Conservation (phyloP, 2,113 vertebrate genomes). For the Ariopsis seemanni region DNA sequence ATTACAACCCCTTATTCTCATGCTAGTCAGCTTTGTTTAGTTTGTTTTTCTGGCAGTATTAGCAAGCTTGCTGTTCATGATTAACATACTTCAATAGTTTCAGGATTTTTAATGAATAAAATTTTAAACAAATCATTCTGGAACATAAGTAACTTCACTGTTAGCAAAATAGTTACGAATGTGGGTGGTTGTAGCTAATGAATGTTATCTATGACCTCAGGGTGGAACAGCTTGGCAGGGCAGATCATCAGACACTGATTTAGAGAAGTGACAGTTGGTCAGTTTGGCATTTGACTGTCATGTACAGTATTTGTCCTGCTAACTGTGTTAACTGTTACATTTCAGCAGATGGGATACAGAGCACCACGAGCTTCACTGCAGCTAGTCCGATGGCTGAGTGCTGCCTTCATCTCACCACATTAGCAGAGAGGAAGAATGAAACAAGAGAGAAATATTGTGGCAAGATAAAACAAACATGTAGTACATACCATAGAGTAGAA, state of each 20-base stretch:
- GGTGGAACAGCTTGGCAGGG: neutral
- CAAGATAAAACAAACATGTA: neutral
- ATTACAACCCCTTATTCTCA: neutral
- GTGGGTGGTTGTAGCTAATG: neutral
- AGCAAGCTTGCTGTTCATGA: neutral
- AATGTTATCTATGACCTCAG: neutral
- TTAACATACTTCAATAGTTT: neutral
- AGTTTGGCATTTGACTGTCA: neutral
- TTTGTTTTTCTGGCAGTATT: neutral
- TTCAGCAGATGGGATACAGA: constrained; percentile 8
- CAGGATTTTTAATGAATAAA: neutral
- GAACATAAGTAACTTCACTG: neutral
- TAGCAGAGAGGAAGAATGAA: neutral
- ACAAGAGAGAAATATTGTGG: neutral
- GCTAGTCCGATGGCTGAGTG: constrained; percentile 24
- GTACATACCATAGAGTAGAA: neutral
- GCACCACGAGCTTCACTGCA: neutral
- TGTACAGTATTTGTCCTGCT: constrained; percentile 28
- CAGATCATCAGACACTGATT: neutral
- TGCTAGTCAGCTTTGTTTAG: neutral
- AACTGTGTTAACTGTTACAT: constrained; percentile 27
- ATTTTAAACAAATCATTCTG: neutral
- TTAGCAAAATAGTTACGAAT: neutral
- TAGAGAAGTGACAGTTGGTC: constrained; percentile 4
- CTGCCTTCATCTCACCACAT: constrained; percentile 25